Evolutionary conservation across 2,113 vertebrate genomes (phyloP).

Genomic region (Nicator chloris): DNA sequence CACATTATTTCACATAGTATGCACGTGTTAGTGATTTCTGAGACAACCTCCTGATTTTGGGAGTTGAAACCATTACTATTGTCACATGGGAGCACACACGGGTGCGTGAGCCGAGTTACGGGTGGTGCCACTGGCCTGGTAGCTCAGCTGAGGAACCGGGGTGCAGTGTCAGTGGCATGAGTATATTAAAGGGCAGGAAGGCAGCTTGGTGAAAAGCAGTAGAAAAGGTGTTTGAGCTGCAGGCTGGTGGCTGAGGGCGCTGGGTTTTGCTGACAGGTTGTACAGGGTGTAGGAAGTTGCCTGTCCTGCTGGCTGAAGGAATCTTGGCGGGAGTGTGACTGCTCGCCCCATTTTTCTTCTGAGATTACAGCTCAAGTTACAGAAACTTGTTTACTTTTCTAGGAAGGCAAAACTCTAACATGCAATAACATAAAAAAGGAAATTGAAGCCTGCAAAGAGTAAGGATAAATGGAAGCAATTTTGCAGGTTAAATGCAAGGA

Average conservation of each 20-base stretch:
- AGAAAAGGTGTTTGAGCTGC: neutral
- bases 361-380: neutral
- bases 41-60: neutral
- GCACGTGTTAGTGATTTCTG: neutral
- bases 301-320: neutral
- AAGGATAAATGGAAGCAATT: neutral
- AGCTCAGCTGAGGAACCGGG: neutral
- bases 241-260: neutral
- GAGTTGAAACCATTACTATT: neutral
- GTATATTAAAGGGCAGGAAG: neutral
- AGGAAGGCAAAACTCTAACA: neutral
- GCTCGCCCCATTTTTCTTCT: neutral
- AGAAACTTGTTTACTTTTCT: neutral
- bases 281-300: neutral
- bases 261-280: neutral
- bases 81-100: neutral
- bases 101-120: neutral
- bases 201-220: neutral
- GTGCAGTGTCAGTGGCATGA: too few relatives aligned
- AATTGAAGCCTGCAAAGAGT: neutral
- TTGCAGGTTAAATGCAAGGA: neutral
- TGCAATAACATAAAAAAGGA: neutral
- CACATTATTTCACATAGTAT: fast-evolving
- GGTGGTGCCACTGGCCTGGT: neutral
- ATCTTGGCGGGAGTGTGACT: neutral